These are phyloP conservation scores for Apantesis nais DNA, from an alignment of 2,888 invertebrate genomes.

Conservation along the genomic window DNA sequence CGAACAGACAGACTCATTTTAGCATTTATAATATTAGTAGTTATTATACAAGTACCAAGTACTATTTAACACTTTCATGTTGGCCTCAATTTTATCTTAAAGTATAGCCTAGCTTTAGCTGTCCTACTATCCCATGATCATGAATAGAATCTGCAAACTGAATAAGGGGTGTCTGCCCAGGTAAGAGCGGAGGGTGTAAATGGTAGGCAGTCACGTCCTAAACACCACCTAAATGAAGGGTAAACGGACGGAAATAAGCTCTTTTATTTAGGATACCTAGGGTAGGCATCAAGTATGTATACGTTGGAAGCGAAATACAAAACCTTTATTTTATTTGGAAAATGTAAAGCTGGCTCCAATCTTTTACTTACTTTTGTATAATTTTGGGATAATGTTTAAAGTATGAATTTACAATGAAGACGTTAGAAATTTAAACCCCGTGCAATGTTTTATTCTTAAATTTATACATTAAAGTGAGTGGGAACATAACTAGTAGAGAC, in stretches of 20 bases:
- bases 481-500: too few relatives aligned
- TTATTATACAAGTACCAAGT: neutral
- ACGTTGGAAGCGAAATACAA: neutral
- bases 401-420: neutral
- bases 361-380: neutral
- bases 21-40: too few relatives aligned
- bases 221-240: conserved; percentile 59
- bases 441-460: neutral
- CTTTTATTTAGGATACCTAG: conserved; percentile 57
- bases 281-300: neutral
- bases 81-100: neutral
- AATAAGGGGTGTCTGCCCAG: conserved; percentile 54
- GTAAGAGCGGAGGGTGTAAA: conserved; percentile 53
- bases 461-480: too few relatives aligned
- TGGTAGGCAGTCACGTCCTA: conserved; percentile 66
- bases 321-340: neutral
- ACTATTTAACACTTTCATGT: neutral
- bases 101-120: conserved; percentile 32
- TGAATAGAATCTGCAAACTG: conserved; percentile 66
- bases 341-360: neutral
- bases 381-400: neutral
- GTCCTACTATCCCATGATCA: conserved; percentile 30
- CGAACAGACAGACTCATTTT: too few relatives aligned
- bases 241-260: conserved; percentile 56
- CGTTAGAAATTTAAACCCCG: neutral